These are phyloP conservation scores for Phymatocera aterrima DNA, from an alignment of 2,888 invertebrate species.

Conservation along the genomic window DNA sequence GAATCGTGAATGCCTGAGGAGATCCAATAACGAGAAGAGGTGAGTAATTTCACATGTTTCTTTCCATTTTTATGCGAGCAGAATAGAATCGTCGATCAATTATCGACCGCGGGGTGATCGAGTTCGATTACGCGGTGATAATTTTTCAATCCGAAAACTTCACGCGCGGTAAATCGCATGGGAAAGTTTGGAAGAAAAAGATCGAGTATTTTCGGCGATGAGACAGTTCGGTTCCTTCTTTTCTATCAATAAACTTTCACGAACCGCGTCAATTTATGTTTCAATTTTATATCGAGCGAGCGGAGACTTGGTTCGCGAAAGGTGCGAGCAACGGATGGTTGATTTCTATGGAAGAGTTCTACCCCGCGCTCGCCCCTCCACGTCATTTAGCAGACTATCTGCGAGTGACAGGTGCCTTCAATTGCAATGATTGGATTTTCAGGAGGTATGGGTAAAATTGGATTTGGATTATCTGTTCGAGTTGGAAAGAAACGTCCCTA, in stretches of 20 bases:
- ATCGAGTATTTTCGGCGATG: too few species aligned
- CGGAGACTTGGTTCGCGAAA: neutral
- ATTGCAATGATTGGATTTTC: constrained; percentile 64
- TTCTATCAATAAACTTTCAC: too few species aligned
- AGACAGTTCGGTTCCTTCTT: too few species aligned
- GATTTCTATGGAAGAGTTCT: neutral
- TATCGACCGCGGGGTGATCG: too few species aligned
- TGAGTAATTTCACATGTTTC: neutral
- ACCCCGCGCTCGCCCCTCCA: constrained; percentile 29
- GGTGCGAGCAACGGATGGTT: neutral
- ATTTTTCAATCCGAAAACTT: too few species aligned
- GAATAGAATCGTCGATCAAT: neutral
- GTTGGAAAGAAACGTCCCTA: constrained; percentile 23
- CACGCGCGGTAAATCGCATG: too few species aligned
- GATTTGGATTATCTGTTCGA: constrained; percentile 54
- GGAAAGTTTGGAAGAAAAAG: too few species aligned
- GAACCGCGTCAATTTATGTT: neutral
- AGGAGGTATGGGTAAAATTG: constrained; percentile 60
- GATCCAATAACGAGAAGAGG: constrained; percentile 50
- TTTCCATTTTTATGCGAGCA: too few species aligned
- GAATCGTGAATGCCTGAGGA: constrained; percentile 90
- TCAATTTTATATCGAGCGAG: neutral
- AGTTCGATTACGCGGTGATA: too few species aligned
- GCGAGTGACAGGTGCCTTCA: constrained; percentile 62
- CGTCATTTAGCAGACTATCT: constrained; percentile 63